Evolutionary conservation across 2,113 vertebrate species (phyloP), one percentile per base, ranked within the genome.

Genomic region (Crotalus horridus): DNA sequence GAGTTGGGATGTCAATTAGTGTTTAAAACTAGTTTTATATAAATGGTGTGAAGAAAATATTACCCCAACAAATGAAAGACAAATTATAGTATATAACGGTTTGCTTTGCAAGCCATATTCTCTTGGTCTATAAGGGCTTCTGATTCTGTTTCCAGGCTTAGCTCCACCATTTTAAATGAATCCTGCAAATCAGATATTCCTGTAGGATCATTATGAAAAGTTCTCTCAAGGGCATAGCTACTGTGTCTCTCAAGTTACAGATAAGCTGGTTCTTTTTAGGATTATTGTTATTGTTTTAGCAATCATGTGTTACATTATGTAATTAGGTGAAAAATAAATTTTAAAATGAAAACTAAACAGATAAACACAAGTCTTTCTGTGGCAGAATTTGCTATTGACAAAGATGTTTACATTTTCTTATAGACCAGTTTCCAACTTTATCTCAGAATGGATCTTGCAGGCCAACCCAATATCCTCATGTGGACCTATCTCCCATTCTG

Each of bases 361-460:
- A n/a, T 51, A 13, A 55, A 86, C 74, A 20, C 5, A 21, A 59
- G n/a, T n/a, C 26, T 23, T 64, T 59, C 53, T 87, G 1, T 58
- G 17, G 6, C 59, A 12, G 54, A 33, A 89, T 15, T 48, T 51
- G 20, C 43, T 55, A 12, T 51, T 92, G 64, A 33, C 54, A 3
- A 95, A 95, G 95, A 55, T 10, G n/a, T 81, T 95, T 93, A 93
- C 90, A 58, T 97, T 96, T 92, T 95, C 89, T 97, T 97, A 33
- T 97, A 99, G 99, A 99, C 97, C 99, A 99, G 96, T 98, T 98
- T 97, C 97, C 97, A 89, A 98, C 98, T 95, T 97, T 98, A 93
- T 98, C 99, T 12, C 99, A 99, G 97, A 98, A 98, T 0, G 98
- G 98, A 85, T 98, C 98, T 0, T 98, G 99, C 90, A 98, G 98